Evolutionary conservation across 1,140 invertebrate genomes (phyloP).

Genomic region (Linepithema humile): DNA sequence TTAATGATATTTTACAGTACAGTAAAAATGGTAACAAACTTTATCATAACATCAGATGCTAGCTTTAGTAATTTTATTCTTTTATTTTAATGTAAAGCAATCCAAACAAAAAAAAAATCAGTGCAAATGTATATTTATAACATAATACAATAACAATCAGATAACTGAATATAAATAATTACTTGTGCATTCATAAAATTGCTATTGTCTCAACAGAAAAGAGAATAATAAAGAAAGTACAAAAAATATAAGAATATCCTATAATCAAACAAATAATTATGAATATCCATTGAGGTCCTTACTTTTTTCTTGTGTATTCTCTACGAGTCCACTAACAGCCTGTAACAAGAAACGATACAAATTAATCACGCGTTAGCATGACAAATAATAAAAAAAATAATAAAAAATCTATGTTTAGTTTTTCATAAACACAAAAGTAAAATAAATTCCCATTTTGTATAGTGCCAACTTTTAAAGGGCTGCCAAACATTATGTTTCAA

Average conservation of each 20-base stretch:
- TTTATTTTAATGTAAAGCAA: slow-evolving; percentile 20
- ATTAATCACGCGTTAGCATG: not conserved
- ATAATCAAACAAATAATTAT: slow-evolving; percentile 66
- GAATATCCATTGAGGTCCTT: slow-evolving; percentile 85
- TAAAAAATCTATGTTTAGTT: slow-evolving; percentile 31
- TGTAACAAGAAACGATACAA: slow-evolving; percentile 79
- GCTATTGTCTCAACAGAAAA: slow-evolving; percentile 62
- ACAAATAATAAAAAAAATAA: not conserved
- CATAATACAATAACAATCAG: slow-evolving; percentile 38
- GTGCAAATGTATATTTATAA: slow-evolving; percentile 42
- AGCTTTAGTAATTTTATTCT: slow-evolving; percentile 21
- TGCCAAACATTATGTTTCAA: too few relatives aligned
- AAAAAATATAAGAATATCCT: slow-evolving; percentile 63
- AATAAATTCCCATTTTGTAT: too few relatives aligned
- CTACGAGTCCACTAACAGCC: slow-evolving; percentile 93
- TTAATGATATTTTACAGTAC: slow-evolving; percentile 10
- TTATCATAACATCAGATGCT: not conserved
- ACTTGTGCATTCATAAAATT: slow-evolving; percentile 67
- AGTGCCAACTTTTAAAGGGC: too few relatives aligned
- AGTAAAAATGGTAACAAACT: too few relatives aligned
- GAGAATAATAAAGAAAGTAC: slow-evolving; percentile 59
- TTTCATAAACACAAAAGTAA: too few relatives aligned
- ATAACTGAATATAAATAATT: slow-evolving; percentile 64
- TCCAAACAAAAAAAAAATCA: slow-evolving; percentile 23
- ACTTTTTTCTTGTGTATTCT: slow-evolving; percentile 89